phyloP scores from a whole-genome alignment of 64 coral and sea anemone species.

The Cladopsammia gracilis region DNA sequence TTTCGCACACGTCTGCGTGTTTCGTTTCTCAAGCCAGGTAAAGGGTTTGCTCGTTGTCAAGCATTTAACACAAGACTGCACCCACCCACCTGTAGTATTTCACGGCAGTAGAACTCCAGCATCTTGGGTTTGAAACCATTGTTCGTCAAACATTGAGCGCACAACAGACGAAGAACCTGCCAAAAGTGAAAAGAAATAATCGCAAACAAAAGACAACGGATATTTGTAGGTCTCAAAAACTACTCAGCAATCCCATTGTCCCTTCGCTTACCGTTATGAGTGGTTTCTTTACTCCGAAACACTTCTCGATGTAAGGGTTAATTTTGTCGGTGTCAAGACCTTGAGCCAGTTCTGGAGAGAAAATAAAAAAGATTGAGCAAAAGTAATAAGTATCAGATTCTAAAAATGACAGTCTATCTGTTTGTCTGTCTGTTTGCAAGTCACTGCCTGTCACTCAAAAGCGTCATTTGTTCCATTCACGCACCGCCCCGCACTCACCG shows the following conservation, averaged over 20 bases:
- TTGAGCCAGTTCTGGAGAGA: conserved; percentile 81
- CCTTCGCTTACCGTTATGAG: conserved; percentile 67
- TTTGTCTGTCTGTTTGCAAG: too few relatives aligned
- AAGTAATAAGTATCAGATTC: not conserved
- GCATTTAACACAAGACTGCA: not conserved
- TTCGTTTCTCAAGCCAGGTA: not conserved
- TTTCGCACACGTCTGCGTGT: too few relatives aligned
- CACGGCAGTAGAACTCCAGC: conserved; percentile 90
- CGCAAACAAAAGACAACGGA: not conserved
- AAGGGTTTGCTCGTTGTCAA: too few relatives aligned
- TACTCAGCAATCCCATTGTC: not conserved
- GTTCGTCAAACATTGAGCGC: conserved; percentile 91
- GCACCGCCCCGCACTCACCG: too few relatives aligned
- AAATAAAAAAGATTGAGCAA: not conserved
- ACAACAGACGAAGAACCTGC: conserved; percentile 85
- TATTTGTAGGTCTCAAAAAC: not conserved
- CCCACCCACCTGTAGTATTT: conserved; percentile 86
- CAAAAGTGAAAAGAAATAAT: conserved; percentile 7
- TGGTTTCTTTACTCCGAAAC: conserved; percentile 88
- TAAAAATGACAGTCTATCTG: not conserved
- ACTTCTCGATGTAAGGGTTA: conserved; percentile 96
- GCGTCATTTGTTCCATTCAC: too few relatives aligned
- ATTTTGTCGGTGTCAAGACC: conserved; percentile 96
- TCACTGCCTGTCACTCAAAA: too few relatives aligned
- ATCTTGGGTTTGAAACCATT: conserved; percentile 97